These are phyloP conservation scores for Typhlichthys subterraneus DNA, from an alignment of 2,797 vertebrate genomes.

Conservation along the genomic window DNA sequence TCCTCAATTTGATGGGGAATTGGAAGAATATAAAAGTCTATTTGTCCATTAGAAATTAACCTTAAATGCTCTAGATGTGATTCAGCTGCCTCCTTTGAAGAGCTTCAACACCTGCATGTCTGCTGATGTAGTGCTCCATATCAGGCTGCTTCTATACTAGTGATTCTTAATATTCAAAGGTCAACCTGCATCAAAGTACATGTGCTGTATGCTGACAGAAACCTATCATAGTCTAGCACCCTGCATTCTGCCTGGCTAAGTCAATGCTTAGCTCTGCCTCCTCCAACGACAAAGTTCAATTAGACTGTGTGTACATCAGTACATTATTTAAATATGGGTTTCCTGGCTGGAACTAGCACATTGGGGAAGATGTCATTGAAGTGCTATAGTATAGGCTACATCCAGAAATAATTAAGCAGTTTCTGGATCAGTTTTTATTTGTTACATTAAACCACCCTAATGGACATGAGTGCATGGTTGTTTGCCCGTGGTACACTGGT, in stretches of 20 bases:
- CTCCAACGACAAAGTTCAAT: slow-evolving; percentile 59
- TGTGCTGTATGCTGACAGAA: slow-evolving; percentile 60
- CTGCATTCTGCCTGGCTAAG: slow-evolving; percentile 63
- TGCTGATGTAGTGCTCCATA: slow-evolving; percentile 41
- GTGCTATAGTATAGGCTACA: slow-evolving; percentile 34
- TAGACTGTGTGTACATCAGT: slow-evolving; percentile 58
- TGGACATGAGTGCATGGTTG: no score
- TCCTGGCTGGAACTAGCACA: slow-evolving; percentile 45
- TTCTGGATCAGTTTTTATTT: slow-evolving; percentile 11
- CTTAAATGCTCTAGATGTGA: slow-evolving; percentile 44
- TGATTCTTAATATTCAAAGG: slow-evolving; percentile 48
- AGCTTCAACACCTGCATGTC: slow-evolving; percentile 39
- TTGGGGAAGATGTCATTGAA: slow-evolving; percentile 40
- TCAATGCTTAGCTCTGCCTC: slow-evolving; percentile 60
- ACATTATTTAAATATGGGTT: slow-evolving; percentile 55
- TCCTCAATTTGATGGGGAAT: slow-evolving; percentile 31
- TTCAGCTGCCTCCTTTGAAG: slow-evolving; percentile 41
- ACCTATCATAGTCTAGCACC: slow-evolving; percentile 54
- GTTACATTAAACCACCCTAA: slow-evolving; percentile 2
- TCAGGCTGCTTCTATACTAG: slow-evolving; percentile 36
- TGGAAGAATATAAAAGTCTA: slow-evolving; percentile 28
- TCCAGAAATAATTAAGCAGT: slow-evolving; percentile 44
- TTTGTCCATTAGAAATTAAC: slow-evolving; percentile 44
- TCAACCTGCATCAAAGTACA: slow-evolving; percentile 36
- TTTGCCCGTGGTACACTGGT: no score